These are phyloP conservation scores for Chaunax sp. DNA, from an alignment of 2,797 vertebrate species.

Conservation along the genomic window DNA sequence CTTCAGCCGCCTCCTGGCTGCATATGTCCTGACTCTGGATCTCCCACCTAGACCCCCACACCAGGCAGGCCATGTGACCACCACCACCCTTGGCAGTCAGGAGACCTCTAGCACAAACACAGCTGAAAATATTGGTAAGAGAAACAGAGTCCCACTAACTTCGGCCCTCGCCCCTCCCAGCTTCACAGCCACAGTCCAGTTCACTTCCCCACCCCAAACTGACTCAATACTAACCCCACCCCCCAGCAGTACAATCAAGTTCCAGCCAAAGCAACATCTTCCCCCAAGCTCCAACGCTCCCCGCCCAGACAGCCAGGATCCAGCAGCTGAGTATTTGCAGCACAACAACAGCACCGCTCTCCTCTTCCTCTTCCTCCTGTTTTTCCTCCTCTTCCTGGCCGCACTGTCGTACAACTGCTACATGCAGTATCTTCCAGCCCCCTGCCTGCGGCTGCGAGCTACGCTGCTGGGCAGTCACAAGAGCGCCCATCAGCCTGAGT, in stretches of 20 bases:
- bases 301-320: slow-evolving; percentile 80
- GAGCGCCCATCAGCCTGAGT: slow-evolving; percentile 83
- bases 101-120: slow-evolving; percentile 23
- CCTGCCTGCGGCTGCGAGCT: slow-evolving; percentile 89
- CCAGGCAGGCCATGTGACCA: slow-evolving; percentile 21
- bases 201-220: slow-evolving; percentile 78
- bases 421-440: slow-evolving; percentile 92
- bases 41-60: slow-evolving; percentile 59
- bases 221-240: slow-evolving; percentile 78
- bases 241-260: slow-evolving; percentile 68
- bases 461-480: slow-evolving; percentile 89
- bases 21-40: slow-evolving; percentile 87
- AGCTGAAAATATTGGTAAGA: slow-evolving; percentile 85
- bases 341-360: slow-evolving; percentile 86
- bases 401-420: slow-evolving; percentile 95
- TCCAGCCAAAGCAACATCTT: slow-evolving; percentile 76
- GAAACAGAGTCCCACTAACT: slow-evolving; percentile 72
- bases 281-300: slow-evolving; percentile 77
- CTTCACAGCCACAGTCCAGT: slow-evolving; percentile 66
- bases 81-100: slow-evolving; percentile 47
- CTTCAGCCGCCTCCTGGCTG: slow-evolving; percentile 87
- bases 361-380: slow-evolving; percentile 91
- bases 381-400: slow-evolving; percentile 91
- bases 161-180: slow-evolving; percentile 68
- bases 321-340: slow-evolving; percentile 87